Evolutionary conservation across 2,113 vertebrate species (phyloP).

Genomic region (Corythaeola cristata): DNA sequence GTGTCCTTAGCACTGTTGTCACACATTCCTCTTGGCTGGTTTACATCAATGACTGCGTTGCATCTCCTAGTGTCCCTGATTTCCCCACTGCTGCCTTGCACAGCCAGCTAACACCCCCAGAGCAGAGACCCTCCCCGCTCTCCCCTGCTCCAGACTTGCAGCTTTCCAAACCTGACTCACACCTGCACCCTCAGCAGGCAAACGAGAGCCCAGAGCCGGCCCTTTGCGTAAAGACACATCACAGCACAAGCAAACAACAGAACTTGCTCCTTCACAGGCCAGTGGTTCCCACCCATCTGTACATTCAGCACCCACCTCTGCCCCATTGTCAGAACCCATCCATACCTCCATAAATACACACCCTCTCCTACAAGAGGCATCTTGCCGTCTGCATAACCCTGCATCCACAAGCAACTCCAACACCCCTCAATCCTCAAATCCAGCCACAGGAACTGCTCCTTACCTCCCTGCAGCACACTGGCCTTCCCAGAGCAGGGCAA

Average conservation of each 20-base stretch:
- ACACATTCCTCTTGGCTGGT: not conserved
- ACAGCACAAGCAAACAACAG: not conserved
- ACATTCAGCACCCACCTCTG: not conserved
- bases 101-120: not conserved
- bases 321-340: not conserved
- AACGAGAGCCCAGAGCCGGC: not conserved
- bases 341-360: not conserved
- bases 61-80: rapidly evolving
- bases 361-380: not conserved
- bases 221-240: not conserved
- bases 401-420: not conserved
- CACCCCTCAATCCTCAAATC: not conserved
- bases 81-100: not conserved
- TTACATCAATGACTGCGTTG: not conserved
- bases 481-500: not conserved
- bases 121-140: not conserved
- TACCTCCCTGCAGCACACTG: not conserved
- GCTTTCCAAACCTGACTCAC: not conserved
- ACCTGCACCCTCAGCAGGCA: not conserved
- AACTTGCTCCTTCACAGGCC: not conserved
- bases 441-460: not conserved
- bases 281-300: not conserved
- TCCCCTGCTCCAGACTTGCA: not conserved
- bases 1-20: not conserved
- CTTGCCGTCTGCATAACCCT: not conserved